These are phyloP conservation scores for Siphamia tubifer DNA, from an alignment of 2,113 vertebrate species.

Conservation along the genomic window DNA sequence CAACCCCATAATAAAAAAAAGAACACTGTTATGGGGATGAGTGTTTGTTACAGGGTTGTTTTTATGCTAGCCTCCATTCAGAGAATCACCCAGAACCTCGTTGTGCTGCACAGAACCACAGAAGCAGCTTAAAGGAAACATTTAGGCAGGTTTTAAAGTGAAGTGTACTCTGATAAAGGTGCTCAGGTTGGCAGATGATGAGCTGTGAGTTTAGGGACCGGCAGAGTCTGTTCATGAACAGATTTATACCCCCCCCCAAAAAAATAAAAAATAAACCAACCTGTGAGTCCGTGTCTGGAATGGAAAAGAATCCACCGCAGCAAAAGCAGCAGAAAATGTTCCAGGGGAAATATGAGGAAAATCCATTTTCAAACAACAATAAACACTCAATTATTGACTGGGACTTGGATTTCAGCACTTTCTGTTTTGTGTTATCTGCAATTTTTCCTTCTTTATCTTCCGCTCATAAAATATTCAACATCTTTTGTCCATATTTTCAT, in stretches of 20 bases:
- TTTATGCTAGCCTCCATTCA: no score
- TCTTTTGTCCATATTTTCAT: conserved; percentile 15
- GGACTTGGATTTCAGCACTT: conserved; percentile 14
- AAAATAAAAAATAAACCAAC: no score
- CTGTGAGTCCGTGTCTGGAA: not conserved
- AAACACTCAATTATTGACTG: conserved; percentile 31
- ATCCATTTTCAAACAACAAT: conserved; percentile 35
- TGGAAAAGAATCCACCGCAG: conserved; percentile 24
- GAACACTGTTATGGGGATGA: no score
- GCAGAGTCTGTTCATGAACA: not conserved
- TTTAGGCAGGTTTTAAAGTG: not conserved
- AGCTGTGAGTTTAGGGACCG: not conserved
- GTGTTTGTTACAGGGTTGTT: no score
- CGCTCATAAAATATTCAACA: conserved; percentile 41
- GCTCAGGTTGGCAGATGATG: not conserved
- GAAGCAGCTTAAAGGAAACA: not conserved
- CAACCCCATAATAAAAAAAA: no score
- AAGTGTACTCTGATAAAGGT: not conserved
- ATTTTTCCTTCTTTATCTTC: conserved; percentile 27
- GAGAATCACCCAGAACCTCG: no score
- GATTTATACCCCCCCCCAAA: not conserved
- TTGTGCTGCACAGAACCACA: not conserved
- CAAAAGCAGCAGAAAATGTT: not conserved
- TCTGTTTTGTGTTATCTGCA: conserved; percentile 24
- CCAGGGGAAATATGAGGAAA: conserved; percentile 12